Percentiles rank a stretch among this genome's conserved stretches.
Conservation (phyloP, 2,888 invertebrate species). For the Chalcosyrphus nemorum region DNA sequence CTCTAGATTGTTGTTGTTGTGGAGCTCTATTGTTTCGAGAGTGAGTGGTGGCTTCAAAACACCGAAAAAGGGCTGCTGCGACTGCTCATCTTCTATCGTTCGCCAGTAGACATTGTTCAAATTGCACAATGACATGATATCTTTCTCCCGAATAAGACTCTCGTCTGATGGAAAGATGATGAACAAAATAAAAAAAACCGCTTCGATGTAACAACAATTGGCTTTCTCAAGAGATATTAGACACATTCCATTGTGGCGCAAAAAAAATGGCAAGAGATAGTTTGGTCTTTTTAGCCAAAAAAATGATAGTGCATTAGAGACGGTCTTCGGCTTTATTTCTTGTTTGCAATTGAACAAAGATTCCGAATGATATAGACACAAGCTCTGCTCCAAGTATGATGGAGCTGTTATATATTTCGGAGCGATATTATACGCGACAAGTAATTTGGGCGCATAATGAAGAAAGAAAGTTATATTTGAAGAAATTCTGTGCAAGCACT, state of each 20-base stretch:
- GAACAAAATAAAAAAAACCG: conserved; percentile 22
- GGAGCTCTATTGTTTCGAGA: conserved; percentile 43
- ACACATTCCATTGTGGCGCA: conserved; percentile 21
- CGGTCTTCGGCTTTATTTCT: conserved; percentile 1
- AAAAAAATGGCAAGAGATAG: background rate
- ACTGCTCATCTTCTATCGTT: conserved; percentile 7
- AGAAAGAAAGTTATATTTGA: conserved; percentile 56
- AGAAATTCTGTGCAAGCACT: conserved; percentile 21
- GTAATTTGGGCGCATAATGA: conserved; percentile 44
- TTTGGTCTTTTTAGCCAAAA: conserved; percentile 16
- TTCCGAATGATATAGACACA: conserved; percentile 29
- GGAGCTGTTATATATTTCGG: conserved; percentile 22
- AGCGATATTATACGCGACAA: conserved; percentile 16
- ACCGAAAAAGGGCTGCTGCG: conserved; percentile 1
- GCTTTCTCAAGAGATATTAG: conserved; percentile 53
- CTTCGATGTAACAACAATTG: conserved; percentile 50
- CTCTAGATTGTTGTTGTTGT: conserved; percentile 3
- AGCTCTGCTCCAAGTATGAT: conserved; percentile 1
- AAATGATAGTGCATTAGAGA: conserved; percentile 16
- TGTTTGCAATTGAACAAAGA: background rate
- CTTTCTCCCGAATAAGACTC: conserved; percentile 5
- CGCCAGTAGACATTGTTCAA: conserved; percentile 1
- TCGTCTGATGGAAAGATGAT: conserved; percentile 12
- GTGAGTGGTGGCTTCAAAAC: background rate
- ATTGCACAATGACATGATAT: conserved; percentile 40